A percentile compares a stretch with the other conserved stretches of the same genome.
These are phyloP conservation scores for Glyptemys insculpta DNA, from an alignment of 2,797 vertebrate species.

Conservation along the genomic window DNA sequence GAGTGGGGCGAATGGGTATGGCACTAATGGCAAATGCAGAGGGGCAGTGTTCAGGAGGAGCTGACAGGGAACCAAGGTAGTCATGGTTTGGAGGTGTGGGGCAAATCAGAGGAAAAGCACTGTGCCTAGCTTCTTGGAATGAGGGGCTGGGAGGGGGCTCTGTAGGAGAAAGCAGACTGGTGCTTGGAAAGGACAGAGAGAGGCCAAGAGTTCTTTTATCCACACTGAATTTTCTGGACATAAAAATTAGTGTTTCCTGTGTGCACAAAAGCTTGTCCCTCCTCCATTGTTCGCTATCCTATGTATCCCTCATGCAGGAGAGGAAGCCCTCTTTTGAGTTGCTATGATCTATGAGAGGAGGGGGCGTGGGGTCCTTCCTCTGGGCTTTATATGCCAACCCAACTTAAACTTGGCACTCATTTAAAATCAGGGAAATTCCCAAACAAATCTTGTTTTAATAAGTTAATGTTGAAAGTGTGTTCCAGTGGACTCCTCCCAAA, in stretches of 20 bases:
- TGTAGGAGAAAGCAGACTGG: not conserved
- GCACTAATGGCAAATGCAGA: not conserved
- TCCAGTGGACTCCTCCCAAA: not conserved
- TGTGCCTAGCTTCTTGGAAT: not conserved
- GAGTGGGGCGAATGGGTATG: not conserved
- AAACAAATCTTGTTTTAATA: not conserved
- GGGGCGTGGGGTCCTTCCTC: not conserved
- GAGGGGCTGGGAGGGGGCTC: no score
- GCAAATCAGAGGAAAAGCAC: not conserved
- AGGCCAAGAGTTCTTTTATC: no score
- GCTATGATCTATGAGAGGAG: not conserved
- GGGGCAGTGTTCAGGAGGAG: not conserved
- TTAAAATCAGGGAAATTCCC: not conserved
- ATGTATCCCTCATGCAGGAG: no score
- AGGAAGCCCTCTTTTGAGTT: not conserved
- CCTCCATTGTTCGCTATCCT: no score
- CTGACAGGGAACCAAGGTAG: not conserved
- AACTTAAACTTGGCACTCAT: not conserved
- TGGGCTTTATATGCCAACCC: not conserved
- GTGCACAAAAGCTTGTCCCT: no score
- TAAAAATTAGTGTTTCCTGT: no score
- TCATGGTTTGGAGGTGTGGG: not conserved
- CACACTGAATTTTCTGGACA: no score
- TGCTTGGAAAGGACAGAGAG: not conserved
- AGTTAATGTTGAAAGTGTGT: not conserved